A percentile compares a stretch with the other conserved stretches of the same genome.
phyloP scores from a whole-genome alignment of 2,113 vertebrate genomes.

The Rhinoderma darwinii region DNA sequence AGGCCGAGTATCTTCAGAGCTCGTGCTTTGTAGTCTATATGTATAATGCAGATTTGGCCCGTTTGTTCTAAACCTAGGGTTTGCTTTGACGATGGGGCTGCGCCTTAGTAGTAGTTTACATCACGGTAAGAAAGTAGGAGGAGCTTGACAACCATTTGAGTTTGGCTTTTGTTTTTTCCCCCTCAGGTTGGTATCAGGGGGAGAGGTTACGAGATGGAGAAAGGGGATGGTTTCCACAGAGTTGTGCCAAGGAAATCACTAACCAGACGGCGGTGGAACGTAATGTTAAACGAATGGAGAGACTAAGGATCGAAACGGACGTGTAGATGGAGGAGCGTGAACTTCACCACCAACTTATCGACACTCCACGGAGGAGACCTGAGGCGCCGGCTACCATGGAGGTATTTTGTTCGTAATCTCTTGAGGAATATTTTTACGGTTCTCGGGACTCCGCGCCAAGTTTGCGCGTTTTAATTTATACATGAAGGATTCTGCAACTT shows the following conservation, averaged over 20 bases:
- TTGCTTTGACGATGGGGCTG: neutral
- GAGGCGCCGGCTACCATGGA: neutral
- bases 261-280: constrained; percentile 76
- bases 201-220: constrained; percentile 88
- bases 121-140: neutral
- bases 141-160: neutral
- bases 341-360: neutral
- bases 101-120: neutral
- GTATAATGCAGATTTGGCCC: no score
- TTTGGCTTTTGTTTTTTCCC: neutral
- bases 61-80: no score
- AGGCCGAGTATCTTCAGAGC: no score
- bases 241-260: constrained; percentile 84
- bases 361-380: no score
- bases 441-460: neutral
- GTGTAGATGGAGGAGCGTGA: constrained; percentile 70
- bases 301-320: constrained; percentile 86
- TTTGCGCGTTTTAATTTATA: neutral
- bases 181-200: constrained; percentile 81
- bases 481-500: neutral
- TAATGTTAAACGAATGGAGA: constrained; percentile 89
- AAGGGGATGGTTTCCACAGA: constrained; percentile 89
- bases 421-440: neutral
- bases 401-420: no score
- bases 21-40: no score